These are phyloP conservation scores for Sapayoa aenigma DNA, from an alignment of 2,113 vertebrate species.

Conservation along the genomic window DNA sequence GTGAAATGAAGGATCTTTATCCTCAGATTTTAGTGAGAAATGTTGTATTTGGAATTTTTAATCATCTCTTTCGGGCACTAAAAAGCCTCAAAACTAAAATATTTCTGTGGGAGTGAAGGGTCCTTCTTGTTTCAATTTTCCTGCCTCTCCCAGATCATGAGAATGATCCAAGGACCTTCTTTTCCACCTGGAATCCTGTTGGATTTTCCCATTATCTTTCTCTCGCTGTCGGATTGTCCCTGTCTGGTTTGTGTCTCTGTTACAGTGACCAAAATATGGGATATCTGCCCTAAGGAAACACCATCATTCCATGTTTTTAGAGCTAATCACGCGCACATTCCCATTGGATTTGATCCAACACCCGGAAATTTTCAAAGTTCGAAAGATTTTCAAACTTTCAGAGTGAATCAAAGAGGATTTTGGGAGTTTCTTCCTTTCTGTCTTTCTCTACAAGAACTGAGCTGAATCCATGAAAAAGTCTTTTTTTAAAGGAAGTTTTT, in stretches of 20 bases:
- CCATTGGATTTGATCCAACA: neutral
- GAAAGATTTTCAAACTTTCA: neutral
- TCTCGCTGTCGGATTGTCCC: neutral
- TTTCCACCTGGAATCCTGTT: neutral
- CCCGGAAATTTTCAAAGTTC: neutral
- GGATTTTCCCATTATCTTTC: neutral
- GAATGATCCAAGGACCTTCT: neutral
- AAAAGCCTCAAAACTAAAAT: neutral
- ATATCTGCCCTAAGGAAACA: neutral
- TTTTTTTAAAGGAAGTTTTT: neutral
- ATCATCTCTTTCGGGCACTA: neutral
- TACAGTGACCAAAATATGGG: neutral
- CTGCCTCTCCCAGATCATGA: neutral
- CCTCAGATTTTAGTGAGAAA: neutral
- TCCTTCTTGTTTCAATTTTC: neutral
- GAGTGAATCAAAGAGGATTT: neutral
- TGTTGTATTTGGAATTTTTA: neutral
- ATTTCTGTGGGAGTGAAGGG: neutral
- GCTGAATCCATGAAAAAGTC: neutral
- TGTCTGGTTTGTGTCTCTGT: rapidly evolving
- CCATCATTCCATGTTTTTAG: neutral
- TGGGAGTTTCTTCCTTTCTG: too few species aligned
- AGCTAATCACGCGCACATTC: rapidly evolving
- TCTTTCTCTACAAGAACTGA: neutral
- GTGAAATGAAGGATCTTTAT: neutral